phyloP scores from a whole-genome alignment of 35 echinoderm and acorn worm genomes.

The Heliocidaris erythrogramma region DNA sequence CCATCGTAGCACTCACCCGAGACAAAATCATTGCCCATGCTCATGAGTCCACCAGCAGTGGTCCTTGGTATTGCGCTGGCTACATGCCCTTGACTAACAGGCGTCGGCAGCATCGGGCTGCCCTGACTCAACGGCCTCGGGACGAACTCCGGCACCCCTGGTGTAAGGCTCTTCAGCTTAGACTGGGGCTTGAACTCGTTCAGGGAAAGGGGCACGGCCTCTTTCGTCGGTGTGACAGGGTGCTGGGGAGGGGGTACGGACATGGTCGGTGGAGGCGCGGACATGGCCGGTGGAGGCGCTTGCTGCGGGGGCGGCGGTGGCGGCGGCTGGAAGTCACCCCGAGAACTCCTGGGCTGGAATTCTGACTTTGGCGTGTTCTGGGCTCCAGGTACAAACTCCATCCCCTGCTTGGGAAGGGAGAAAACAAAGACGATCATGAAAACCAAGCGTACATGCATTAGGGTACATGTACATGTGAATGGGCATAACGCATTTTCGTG shows the following conservation, averaged over 20 bases:
- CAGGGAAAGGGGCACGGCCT: constrained; percentile 42
- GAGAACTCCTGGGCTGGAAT: constrained; percentile 44
- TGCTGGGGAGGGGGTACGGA: constrained; percentile 35
- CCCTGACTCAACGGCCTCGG: constrained; percentile 57
- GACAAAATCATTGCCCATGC: constrained; percentile 39
- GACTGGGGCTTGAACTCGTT: constrained; percentile 58
- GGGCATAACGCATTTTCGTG: too few relatives aligned
- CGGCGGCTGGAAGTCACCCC: constrained; percentile 3
- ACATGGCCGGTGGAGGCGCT: neutral
- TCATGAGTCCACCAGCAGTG: neutral
- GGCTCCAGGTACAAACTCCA: constrained; percentile 67
- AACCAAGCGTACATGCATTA: neutral
- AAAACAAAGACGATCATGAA: neutral
- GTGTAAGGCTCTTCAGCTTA: constrained; percentile 58
- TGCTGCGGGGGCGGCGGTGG: neutral
- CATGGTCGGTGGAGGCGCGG: neutral
- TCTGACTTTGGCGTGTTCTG: constrained; percentile 56
- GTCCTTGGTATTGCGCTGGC: constrained; percentile 28
- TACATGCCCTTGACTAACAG: neutral
- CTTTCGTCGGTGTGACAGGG: constrained; percentile 30
- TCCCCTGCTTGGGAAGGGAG: constrained; percentile 30
- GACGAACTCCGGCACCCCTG: constrained; percentile 86
- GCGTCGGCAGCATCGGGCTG: neutral
- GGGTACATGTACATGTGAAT: too few relatives aligned
- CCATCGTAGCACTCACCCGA: neutral